Base-by-base conservation (phyloP, 1,140 invertebrate genomes). In the Himalopsyche phryganea region DNA sequence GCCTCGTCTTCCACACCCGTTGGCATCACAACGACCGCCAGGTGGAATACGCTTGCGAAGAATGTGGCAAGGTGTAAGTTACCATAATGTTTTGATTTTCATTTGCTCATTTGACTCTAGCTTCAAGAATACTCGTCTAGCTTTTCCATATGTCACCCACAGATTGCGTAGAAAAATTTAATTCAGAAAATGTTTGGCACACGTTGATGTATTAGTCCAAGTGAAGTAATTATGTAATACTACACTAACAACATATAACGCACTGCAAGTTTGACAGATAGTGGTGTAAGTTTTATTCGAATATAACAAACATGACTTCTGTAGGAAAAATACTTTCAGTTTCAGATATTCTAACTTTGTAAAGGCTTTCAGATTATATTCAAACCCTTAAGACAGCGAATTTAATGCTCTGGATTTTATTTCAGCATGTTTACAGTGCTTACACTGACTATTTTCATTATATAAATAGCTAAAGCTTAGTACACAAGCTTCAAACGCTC, bases 41-140 rank as follows among this genome's bases (percentile, higher is more conserved):
- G 2, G 11, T 41, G 35, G 35, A 41, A 17, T 35, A 17, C 47
- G 15, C 47, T 1, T 51, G 49, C 49, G 14, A 40, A 35, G 33
- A 40, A n/a, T 51, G 49, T 19, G 10, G 19, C 36, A 51, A 51
- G 35, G 11, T 28, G 23, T 28, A 9, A 28, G 17, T 19, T 51
- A 38, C 35, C 49, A 36, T 11, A 50, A 10, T 32, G 48, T 10
- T 35, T 50, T 9, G 18, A 50, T 14, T 17, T 50, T 18, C 48
- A 50, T 35, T 36, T 50, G 32, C 48, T 32, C 28, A 18, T 17
- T 17, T 17, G 33, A 6, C 48, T 36, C 33, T 17, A 17, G 11
- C 4, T n/a, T 13, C 18, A 9, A 5, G 0, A 6, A 6, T 3
- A 13, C 14, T 15, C 11, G 4, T 17, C 9, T n/a, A 36, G 9